Conservation (phyloP, 2,888 invertebrate species). For the Sericinus montela region DNA sequence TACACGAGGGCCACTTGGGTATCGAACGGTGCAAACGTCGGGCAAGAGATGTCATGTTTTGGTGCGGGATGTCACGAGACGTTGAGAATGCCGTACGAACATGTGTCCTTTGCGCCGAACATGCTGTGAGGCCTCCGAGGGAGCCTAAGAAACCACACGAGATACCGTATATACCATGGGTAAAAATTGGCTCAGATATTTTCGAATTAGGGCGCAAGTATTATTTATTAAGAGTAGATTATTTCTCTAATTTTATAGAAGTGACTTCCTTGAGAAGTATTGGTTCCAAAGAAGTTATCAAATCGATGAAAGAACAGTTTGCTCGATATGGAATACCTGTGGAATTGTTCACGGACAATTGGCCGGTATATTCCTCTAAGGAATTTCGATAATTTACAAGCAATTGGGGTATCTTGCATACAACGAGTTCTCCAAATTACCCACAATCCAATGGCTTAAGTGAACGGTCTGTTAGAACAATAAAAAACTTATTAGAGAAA, state of each 20-base stretch:
- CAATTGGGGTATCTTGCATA: background rate
- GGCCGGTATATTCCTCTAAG: background rate
- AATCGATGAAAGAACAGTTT: too few relatives aligned
- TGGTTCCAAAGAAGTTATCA: too few relatives aligned
- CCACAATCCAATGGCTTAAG: background rate
- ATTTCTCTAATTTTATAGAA: too few relatives aligned
- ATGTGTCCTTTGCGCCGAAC: background rate
- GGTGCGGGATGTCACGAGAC: background rate
- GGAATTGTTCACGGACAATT: too few relatives aligned
- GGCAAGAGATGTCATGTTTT: too few relatives aligned
- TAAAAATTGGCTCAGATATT: background rate
- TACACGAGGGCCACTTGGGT: too few relatives aligned
- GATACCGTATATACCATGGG: background rate
- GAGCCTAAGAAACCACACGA: background rate
- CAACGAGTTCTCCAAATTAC: background rate
- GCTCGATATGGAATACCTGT: too few relatives aligned
- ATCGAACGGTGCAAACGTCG: too few relatives aligned
- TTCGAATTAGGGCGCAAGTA: background rate
- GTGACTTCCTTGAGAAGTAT: too few relatives aligned
- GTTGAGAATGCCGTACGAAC: too few relatives aligned
- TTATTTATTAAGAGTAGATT: too few relatives aligned
- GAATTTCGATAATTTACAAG: background rate
- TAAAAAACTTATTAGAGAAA: background rate
- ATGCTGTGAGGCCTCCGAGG: background rate
- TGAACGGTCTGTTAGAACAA: background rate